These are phyloP conservation scores for Eueremaeus valkanovi DNA, from an alignment of 2,888 invertebrate genomes.

Conservation along the genomic window DNA sequence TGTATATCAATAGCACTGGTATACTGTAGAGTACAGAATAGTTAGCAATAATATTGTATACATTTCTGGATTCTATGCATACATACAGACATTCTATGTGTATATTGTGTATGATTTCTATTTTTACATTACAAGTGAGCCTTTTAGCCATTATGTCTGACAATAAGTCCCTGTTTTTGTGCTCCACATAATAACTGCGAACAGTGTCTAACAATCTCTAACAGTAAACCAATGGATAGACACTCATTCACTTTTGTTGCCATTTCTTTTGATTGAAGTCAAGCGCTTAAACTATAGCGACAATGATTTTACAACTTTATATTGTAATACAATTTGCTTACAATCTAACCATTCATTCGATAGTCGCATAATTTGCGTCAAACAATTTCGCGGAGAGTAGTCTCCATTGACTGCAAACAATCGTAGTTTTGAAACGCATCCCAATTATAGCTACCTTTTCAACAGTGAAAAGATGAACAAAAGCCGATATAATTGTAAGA, in stretches of 20 bases:
- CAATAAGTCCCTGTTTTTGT: slow-evolving; percentile 32
- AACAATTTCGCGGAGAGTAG: not conserved
- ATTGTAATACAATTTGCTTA: slow-evolving; percentile 30
- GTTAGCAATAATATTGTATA: too few species aligned
- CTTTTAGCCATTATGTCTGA: slow-evolving; percentile 21
- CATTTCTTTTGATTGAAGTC: slow-evolving; percentile 32
- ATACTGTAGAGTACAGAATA: too few species aligned
- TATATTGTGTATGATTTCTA: slow-evolving; percentile 27
- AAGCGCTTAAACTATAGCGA: slow-evolving; percentile 32
- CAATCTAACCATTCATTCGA: not conserved
- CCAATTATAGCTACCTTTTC: slow-evolving; percentile 16
- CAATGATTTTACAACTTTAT: slow-evolving; percentile 35
- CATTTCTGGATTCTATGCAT: not conserved
- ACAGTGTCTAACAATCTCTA: slow-evolving; percentile 3
- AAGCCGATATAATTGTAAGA: slow-evolving; percentile 17
- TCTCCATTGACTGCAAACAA: not conserved
- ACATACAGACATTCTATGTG: slow-evolving; percentile 5
- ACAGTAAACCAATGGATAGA: slow-evolving; percentile 27
- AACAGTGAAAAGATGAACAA: slow-evolving; percentile 20
- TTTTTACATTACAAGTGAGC: slow-evolving; percentile 25
- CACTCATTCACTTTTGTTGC: slow-evolving; percentile 21
- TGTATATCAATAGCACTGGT: too few species aligned
- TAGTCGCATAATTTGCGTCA: slow-evolving; percentile 3
- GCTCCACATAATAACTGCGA: slow-evolving; percentile 12
- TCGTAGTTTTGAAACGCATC: not conserved